These are phyloP conservation scores for Ascaphus truei DNA, from an alignment of 2,113 vertebrate species.

Conservation along the genomic window DNA sequence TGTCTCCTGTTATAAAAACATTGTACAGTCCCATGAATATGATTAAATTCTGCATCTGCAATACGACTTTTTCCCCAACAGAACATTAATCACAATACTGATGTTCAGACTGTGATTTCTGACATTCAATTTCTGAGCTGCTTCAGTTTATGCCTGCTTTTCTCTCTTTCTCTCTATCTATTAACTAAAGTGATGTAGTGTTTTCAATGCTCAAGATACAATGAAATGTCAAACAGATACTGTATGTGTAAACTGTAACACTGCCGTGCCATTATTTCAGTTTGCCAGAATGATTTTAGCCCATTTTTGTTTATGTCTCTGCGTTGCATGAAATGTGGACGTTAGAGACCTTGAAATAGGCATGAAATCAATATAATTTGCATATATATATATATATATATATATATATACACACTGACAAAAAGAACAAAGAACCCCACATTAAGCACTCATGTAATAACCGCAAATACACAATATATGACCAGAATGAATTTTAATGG, in stretches of 20 bases:
- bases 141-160: background rate
- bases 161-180: background rate
- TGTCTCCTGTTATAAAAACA: slow-evolving; percentile 31
- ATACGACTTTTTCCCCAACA: slow-evolving; percentile 17
- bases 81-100: slow-evolving; percentile 34
- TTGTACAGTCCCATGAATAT: slow-evolving; percentile 32
- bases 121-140: slow-evolving; percentile 32
- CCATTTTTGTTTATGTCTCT: background rate
- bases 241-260: too few species aligned
- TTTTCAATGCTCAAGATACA: background rate
- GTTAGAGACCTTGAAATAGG: too few species aligned
- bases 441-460: too few species aligned
- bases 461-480: too few species aligned
- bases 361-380: too few species aligned
- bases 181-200: slow-evolving; percentile 18
- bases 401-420: too few species aligned
- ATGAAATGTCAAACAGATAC: background rate
- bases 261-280: too few species aligned
- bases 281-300: background rate
- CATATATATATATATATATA: too few species aligned
- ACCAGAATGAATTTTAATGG: too few species aligned
- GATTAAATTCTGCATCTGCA: slow-evolving; percentile 32
- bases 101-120: slow-evolving; percentile 29
- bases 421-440: too few species aligned
- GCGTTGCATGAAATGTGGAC: too few species aligned